Conservation (phyloP, 1,140 invertebrate species). For the Plodia interpunctella region DNA sequence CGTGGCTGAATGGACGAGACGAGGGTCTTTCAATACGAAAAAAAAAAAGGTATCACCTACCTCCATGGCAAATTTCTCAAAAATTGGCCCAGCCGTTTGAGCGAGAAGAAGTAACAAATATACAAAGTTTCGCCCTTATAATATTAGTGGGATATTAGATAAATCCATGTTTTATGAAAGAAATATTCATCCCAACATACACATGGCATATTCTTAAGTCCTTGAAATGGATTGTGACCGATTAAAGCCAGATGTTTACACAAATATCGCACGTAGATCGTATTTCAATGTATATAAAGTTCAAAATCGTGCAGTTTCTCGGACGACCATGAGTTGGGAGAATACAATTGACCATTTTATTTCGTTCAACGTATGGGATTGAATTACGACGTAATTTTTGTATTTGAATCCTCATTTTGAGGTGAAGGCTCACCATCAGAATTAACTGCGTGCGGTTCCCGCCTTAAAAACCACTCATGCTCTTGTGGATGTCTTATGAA, state of each 20-base stretch:
- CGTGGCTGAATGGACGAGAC: too few species aligned
- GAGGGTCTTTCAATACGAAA: too few species aligned
- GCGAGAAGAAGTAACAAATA: too few species aligned
- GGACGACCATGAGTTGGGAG: neutral
- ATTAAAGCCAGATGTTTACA: constrained; percentile 3
- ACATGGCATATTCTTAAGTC: neutral
- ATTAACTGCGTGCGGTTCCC: too few species aligned
- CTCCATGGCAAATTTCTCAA: too few species aligned
- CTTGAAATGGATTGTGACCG: neutral
- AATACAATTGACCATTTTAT: constrained; percentile 4
- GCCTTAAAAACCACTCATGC: too few species aligned
- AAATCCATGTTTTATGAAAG: neutral
- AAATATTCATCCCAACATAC: neutral
- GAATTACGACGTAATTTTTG: neutral
- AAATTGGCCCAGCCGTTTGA: too few species aligned
- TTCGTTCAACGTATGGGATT: constrained; percentile 1
- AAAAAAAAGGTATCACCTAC: too few species aligned
- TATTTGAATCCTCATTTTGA: neutral
- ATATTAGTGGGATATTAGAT: too few species aligned
- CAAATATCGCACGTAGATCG: neutral
- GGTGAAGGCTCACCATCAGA: neutral
- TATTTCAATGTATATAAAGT: neutral
- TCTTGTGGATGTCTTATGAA: too few species aligned
- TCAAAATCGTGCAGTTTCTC: neutral
- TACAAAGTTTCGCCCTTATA: too few species aligned